These are phyloP conservation scores for Chaenodraco wilsoni DNA, from an alignment of 2,797 vertebrate genomes.

Conservation along the genomic window DNA sequence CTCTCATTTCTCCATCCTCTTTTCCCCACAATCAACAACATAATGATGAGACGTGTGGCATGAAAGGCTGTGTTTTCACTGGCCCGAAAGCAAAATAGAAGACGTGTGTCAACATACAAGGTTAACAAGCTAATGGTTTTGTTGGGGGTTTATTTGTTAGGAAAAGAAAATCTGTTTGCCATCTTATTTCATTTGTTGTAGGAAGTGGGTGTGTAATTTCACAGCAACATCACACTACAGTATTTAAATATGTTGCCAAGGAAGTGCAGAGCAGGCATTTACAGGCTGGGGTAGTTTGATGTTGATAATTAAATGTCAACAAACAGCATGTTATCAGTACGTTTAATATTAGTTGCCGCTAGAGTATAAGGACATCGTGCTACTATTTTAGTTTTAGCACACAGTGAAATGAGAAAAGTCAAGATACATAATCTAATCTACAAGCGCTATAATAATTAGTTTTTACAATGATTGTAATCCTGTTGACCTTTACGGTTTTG, in stretches of 20 bases:
- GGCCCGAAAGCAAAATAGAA: constrained; percentile 49
- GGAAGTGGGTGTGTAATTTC: constrained; percentile 43
- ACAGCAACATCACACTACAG: constrained; percentile 28
- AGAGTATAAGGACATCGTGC: background rate
- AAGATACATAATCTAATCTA: background rate
- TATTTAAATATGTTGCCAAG: constrained; percentile 36
- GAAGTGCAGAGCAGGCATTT: constrained; percentile 14
- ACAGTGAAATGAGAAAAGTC: constrained; percentile 2
- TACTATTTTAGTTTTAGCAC: constrained; percentile 4
- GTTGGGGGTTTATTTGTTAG: constrained; percentile 25
- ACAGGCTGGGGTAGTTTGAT: constrained; percentile 12
- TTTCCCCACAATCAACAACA: constrained; percentile 75
- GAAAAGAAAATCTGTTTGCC: constrained; percentile 26
- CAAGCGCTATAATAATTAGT: background rate
- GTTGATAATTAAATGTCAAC: constrained; percentile 39
- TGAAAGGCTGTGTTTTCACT: constrained; percentile 64
- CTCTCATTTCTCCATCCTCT: constrained; percentile 67
- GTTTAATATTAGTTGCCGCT: background rate
- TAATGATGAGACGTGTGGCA: constrained; percentile 70
- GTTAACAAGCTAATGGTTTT: constrained; percentile 54
- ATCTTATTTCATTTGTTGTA: constrained; percentile 34
- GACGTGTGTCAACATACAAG: constrained; percentile 35
- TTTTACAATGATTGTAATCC: background rate
- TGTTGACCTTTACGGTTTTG: constrained; percentile 11
- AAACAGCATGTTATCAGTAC: background rate